A percentile compares a stretch with the other conserved stretches of the same genome.
Conservation (phyloP, 2,888 invertebrate genomes). For the Coelinius sp. region DNA sequence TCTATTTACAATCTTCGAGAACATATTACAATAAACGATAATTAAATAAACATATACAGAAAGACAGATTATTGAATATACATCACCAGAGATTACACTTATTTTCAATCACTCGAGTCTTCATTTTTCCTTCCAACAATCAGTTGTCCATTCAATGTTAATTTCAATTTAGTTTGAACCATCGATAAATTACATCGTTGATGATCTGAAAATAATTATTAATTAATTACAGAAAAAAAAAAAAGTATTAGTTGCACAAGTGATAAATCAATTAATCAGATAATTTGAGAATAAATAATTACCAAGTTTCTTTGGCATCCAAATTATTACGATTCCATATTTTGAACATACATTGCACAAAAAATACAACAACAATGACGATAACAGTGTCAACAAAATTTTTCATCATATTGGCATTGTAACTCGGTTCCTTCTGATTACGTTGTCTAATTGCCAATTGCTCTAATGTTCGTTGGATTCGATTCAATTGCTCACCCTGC, state of each 20-base stretch:
- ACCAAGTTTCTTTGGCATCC: conserved; percentile 58
- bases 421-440: conserved; percentile 59
- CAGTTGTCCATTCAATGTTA: neutral
- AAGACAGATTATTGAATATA: conserved; percentile 4
- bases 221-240: too few species aligned
- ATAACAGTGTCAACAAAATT: conserved; percentile 63
- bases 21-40: neutral
- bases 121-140: neutral
- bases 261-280: too few species aligned
- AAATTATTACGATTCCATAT: conserved; percentile 53
- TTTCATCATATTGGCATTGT: conserved; percentile 58
- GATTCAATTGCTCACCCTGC: conserved; percentile 64
- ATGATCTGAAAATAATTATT: conserved; percentile 21
- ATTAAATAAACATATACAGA: conserved; percentile 1
- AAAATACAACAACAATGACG: conserved; percentile 62
- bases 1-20: conserved; percentile 7
- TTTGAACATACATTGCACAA: conserved; percentile 63
- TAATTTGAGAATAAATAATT: too few species aligned
- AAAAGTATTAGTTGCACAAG: too few species aligned
- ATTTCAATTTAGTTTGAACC: neutral
- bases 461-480: conserved; percentile 65
- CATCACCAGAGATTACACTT: conserved; percentile 13
- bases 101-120: neutral
- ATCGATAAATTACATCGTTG: neutral
- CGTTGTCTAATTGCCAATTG: conserved; percentile 65